phyloP scores from a whole-genome alignment of 2,797 vertebrate species.

The Neoniphon sammara region DNA sequence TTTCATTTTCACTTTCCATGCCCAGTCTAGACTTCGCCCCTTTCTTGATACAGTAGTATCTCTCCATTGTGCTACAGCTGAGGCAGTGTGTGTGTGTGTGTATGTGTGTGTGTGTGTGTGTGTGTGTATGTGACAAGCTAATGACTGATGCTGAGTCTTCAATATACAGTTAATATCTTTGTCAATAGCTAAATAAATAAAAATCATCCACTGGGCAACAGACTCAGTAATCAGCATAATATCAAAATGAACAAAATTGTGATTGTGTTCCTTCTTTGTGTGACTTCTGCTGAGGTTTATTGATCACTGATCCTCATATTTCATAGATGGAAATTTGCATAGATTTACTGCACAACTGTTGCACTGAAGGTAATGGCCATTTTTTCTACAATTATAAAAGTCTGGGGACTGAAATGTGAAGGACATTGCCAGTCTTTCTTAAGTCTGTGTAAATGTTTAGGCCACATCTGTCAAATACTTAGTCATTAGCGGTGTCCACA shows the following conservation, averaged over 20 bases:
- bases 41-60: slow-evolving; percentile 27
- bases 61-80: not conserved
- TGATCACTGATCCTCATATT: slow-evolving; percentile 55
- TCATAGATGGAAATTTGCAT: slow-evolving; percentile 63
- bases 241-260: slow-evolving; percentile 43
- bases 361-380: slow-evolving; percentile 43
- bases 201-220: slow-evolving; percentile 40
- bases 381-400: slow-evolving; percentile 49
- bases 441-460: no score
- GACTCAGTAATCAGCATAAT: slow-evolving; percentile 26
- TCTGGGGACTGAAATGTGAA: not conserved
- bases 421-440: no score
- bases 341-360: slow-evolving; percentile 57
- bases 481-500: no score
- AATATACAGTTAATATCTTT: slow-evolving; percentile 38
- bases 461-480: no score
- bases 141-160: slow-evolving; percentile 24
- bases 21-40: slow-evolving; percentile 52
- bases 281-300: slow-evolving; percentile 41
- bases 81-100: no score
- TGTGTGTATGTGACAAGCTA: not conserved
- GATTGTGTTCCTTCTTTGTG: slow-evolving; percentile 40
- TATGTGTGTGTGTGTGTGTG: not conserved
- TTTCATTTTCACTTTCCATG: slow-evolving; percentile 53
- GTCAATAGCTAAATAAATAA: slow-evolving; percentile 15